Evolutionary conservation across 2,797 vertebrate species (phyloP).

Genomic region (Crenichthys baileyi): DNA sequence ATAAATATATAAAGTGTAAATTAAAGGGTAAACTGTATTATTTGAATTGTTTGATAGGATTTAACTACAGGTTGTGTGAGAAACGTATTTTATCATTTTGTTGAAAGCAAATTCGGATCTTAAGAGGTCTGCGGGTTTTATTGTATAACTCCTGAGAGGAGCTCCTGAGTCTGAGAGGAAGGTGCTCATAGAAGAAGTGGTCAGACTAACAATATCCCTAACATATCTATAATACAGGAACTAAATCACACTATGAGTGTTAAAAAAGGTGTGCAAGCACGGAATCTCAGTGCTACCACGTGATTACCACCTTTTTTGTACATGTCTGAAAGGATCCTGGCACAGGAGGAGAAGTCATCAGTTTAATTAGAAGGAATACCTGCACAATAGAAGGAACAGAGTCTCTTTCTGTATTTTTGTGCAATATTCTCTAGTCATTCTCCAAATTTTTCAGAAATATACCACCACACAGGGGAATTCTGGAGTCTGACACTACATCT

Average conservation of each 20-base stretch:
- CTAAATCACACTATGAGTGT: neutral
- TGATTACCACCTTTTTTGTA: neutral
- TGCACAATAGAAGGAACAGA: neutral
- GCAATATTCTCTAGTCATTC: neutral
- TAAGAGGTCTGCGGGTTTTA: neutral
- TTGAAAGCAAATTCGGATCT: neutral
- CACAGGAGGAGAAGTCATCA: conserved; percentile 3
- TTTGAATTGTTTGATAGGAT: neutral
- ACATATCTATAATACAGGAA: neutral
- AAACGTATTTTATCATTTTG: neutral
- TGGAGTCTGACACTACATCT: conserved; percentile 4
- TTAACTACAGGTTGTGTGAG: neutral
- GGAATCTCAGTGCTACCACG: neutral
- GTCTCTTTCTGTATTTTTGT: neutral
- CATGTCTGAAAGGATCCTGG: neutral
- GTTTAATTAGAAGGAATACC: conserved; percentile 5
- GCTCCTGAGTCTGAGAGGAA: neutral
- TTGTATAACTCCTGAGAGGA: neutral
- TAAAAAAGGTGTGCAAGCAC: neutral
- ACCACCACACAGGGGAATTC: neutral
- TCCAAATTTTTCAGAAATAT: neutral
- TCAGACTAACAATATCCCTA: neutral
- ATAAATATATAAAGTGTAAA: neutral
- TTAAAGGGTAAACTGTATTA: neutral
- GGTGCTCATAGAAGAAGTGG: neutral